Percentiles rank a stretch among this genome's conserved stretches.
Conservation (phyloP, 2,113 vertebrate genomes). For the Ptyas mucosa region DNA sequence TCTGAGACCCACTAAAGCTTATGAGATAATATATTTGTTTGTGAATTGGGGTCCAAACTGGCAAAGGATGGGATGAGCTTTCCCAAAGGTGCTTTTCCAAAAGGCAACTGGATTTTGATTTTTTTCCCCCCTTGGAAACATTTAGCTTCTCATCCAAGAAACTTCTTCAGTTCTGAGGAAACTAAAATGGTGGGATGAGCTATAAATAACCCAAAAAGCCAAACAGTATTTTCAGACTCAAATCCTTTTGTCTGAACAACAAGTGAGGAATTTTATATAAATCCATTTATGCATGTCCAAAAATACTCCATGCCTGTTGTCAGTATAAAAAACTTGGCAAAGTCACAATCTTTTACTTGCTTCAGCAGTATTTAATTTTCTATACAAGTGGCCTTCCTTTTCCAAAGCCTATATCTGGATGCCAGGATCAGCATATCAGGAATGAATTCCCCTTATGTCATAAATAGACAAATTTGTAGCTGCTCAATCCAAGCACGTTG, state of each 20-base stretch:
- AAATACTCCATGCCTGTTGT: neutral
- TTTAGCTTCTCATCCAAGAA: neutral
- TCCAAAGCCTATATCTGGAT: neutral
- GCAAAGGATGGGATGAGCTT: neutral
- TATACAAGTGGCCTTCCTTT: neutral
- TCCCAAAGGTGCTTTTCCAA: neutral
- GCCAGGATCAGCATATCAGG: accelerated
- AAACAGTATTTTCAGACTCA: neutral
- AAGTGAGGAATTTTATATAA: neutral
- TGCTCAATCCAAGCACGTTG: neutral
- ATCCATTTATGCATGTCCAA: neutral
- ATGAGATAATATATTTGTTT: neutral
- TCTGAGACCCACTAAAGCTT: neutral
- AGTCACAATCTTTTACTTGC: neutral
- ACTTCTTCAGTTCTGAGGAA: neutral
- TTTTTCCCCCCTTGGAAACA: neutral
- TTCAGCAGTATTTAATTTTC: neutral
- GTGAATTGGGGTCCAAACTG: neutral
- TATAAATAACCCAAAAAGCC: neutral
- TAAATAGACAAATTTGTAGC: conserved; percentile 9
- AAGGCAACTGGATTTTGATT: too few relatives aligned
- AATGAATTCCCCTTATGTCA: neutral
- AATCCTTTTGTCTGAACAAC: neutral
- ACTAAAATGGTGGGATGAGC: neutral
- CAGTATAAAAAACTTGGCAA: neutral